Evolutionary conservation across 2,113 vertebrate species (phyloP).

Genomic region (Elephas maximus): DNA sequence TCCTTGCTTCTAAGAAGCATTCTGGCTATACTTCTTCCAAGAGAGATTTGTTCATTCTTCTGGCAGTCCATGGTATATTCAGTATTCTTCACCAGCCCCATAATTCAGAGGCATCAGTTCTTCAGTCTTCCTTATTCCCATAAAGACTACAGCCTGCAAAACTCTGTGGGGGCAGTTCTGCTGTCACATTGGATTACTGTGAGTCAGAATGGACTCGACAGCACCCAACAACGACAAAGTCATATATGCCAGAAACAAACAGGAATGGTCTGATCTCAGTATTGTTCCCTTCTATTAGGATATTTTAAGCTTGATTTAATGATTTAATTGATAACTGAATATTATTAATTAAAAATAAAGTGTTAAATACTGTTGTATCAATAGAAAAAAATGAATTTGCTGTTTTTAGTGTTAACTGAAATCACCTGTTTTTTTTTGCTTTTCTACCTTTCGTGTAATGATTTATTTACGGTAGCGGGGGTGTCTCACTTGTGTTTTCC

Average conservation of each 20-base stretch:
- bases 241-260: background rate
- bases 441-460: background rate
- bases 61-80: too few species aligned
- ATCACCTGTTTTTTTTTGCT: background rate
- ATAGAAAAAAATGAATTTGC: background rate
- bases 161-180: too few species aligned
- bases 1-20: too few species aligned
- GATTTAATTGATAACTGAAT: background rate
- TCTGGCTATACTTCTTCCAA: too few species aligned
- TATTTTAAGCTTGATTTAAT: background rate
- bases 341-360: conserved; percentile 39
- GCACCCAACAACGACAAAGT: too few species aligned
- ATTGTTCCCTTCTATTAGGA: background rate
- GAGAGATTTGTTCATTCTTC: too few species aligned
- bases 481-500: conserved; percentile 75
- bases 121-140: too few species aligned
- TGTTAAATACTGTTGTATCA: background rate
- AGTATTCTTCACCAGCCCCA: too few species aligned
- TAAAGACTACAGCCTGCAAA: too few species aligned
- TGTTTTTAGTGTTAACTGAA: background rate
- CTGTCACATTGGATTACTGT: too few species aligned
- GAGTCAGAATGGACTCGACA: too few species aligned
- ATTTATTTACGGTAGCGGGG: background rate
- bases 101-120: too few species aligned
- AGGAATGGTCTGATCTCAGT: background rate